Percentiles rank a stretch among this genome's conserved stretches.
Evolutionary conservation across 2,888 invertebrate species (phyloP).

Genomic region (Phalera bucephala): DNA sequence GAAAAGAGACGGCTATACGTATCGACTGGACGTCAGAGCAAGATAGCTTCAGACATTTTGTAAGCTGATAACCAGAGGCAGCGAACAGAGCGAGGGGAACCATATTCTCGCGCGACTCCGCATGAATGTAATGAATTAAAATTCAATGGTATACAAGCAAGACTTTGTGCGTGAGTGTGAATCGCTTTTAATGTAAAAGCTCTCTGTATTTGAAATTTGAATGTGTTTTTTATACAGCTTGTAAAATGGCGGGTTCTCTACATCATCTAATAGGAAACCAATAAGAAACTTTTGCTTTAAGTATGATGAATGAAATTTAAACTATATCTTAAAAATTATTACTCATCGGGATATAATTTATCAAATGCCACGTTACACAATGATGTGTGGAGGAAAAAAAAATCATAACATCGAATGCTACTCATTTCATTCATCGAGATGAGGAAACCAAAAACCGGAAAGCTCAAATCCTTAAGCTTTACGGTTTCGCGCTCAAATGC

Average conservation of each 20-base stretch:
- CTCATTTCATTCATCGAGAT: slow-evolving; percentile 54
- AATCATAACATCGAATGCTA: slow-evolving; percentile 49
- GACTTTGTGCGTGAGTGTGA: slow-evolving; percentile 58
- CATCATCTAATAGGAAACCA: slow-evolving; percentile 32
- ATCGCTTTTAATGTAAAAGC: slow-evolving; percentile 56
- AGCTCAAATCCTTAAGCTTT: too few relatives aligned
- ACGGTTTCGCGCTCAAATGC: slow-evolving; percentile 29
- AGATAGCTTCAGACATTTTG: slow-evolving; percentile 76
- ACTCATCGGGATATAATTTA: slow-evolving; percentile 14
- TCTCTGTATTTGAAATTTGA: slow-evolving; percentile 30
- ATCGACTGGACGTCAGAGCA: slow-evolving; percentile 60
- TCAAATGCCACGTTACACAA: slow-evolving; percentile 37
- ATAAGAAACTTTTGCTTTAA: slow-evolving; percentile 27
- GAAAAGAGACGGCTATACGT: slow-evolving; percentile 68
- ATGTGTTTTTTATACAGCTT: slow-evolving; percentile 18
- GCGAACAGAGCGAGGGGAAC: slow-evolving; percentile 78
- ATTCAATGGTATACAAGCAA: slow-evolving; percentile 69
- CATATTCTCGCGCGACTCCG: slow-evolving; percentile 78
- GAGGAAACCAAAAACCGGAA: slow-evolving; percentile 51
- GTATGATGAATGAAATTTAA: too few relatives aligned
- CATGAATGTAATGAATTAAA: slow-evolving; percentile 81
- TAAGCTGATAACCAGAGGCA: slow-evolving; percentile 82
- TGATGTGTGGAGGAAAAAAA: slow-evolving; percentile 51
- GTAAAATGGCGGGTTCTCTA: slow-evolving; percentile 13
- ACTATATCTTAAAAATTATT: too few relatives aligned